These are phyloP conservation scores for Brachyrhaphis roseni DNA, from an alignment of 2,797 vertebrate species.

Conservation along the genomic window DNA sequence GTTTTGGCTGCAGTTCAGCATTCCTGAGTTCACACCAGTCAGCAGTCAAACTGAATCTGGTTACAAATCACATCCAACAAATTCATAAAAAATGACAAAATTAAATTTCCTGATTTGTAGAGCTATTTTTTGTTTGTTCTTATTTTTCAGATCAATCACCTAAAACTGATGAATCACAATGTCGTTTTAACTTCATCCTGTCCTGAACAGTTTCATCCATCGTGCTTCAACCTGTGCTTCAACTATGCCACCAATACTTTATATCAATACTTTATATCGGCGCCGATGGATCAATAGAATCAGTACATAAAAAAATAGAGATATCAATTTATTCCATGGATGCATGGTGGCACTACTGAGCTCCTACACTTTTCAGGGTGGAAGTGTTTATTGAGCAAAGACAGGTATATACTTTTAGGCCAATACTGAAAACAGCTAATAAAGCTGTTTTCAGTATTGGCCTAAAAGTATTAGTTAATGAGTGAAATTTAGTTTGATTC, in stretches of 20 bases:
- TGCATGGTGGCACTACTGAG: not conserved
- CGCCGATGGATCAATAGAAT: conserved; percentile 5
- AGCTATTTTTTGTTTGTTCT: not conserved
- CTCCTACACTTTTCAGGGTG: not conserved
- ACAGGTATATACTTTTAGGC: too few species aligned
- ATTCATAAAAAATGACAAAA: too few species aligned
- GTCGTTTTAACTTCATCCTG: not conserved
- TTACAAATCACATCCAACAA: not conserved
- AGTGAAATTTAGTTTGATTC: not conserved
- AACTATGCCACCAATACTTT: too few species aligned
- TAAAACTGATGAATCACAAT: not conserved
- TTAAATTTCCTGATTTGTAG: not conserved
- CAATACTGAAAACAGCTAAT: too few species aligned
- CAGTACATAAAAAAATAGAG: not conserved
- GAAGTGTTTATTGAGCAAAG: not conserved
- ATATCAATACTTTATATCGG: not conserved
- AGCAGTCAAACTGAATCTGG: not conserved
- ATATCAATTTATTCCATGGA: not conserved
- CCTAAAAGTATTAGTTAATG: not conserved
- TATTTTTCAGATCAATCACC: not conserved
- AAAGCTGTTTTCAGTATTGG: not conserved
- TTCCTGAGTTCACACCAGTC: not conserved
- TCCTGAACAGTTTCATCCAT: not conserved
- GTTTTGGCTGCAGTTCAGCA: not conserved
- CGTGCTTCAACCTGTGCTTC: conserved; percentile 25